Base-by-base conservation (phyloP, 2,113 vertebrate species). In the Notiomystis cincta region DNA sequence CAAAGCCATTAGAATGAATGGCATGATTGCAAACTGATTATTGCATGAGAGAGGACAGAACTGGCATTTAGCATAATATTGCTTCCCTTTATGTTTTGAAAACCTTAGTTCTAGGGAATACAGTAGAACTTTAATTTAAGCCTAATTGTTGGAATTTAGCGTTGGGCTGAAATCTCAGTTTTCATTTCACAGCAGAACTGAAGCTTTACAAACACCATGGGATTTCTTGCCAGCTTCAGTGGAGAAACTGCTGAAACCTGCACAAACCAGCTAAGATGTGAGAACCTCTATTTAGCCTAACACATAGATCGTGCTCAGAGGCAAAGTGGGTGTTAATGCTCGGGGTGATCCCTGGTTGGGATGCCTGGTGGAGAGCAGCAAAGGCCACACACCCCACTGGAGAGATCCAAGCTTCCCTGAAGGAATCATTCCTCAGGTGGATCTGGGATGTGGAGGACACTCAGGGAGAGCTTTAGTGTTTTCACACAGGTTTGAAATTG, bases 1-100 rank as follows among this genome's bases (percentile, higher is more conserved):
- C 83, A 88, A 91, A 96, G 69, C 61, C 93, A 94, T 96, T 94
- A 95, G 90, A 94, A 95, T 95, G 95, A 97, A 95, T 91, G 93
- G 50, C 57, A 60, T 95, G 90, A 96, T 80, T 82, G 57, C 85
- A 93, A 93, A 95, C 75, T 88, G 93, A 80, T 90, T 73, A 86
- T 86, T 93, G 67, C 87, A 45, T 27, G 71, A 73, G 91, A 94
- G 83, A 85, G 75, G 91, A 77, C 38, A 90, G 89, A 94, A 90
- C 33, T 93, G 78, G 87, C 54, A 66, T 93, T 97, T 95, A 95
- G 94, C 89, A 93, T 61, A 86, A 86, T 92, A 82, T 81, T 81
- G 33, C 77, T 94, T 96, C 89, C 82, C 87, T 94, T 97, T 78
- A 76, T 83, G 25, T 93, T 95, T 86, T 81, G 44, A 70, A 94